phyloP scores from a whole-genome alignment of 2,888 invertebrate species.

The Leptopilina drosophilae region DNA sequence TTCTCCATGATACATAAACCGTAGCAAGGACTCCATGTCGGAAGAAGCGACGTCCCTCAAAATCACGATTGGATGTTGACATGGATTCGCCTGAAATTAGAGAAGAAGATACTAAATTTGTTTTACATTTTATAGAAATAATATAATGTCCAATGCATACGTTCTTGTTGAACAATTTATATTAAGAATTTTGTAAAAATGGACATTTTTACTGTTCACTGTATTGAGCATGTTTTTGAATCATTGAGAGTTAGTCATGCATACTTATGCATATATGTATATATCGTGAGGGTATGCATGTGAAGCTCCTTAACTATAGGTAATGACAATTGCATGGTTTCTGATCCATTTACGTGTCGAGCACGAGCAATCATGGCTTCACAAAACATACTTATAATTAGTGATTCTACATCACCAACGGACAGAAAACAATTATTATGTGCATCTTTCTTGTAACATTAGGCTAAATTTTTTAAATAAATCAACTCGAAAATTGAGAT shows the following conservation, averaged over 20 bases:
- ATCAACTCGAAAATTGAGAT: no score
- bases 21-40: slow-evolving; percentile 91
- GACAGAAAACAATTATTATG: slow-evolving; percentile 19
- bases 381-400: slow-evolving; percentile 54
- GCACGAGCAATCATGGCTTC: slow-evolving; percentile 71
- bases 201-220: background rate
- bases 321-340: slow-evolving; percentile 76
- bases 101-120: background rate
- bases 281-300: slow-evolving; percentile 58
- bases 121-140: background rate
- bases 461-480: no score
- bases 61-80: slow-evolving; percentile 93
- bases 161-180: background rate
- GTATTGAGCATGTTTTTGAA: background rate
- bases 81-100: slow-evolving; percentile 85
- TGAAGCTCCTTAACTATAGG: slow-evolving; percentile 73
- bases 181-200: background rate
- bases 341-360: slow-evolving; percentile 75
- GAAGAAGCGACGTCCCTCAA: slow-evolving; percentile 90
- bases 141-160: no score
- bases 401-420: slow-evolving; percentile 2
- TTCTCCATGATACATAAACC: slow-evolving; percentile 96
- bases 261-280: background rate
- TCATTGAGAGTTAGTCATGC: slow-evolving; percentile 23
- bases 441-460: background rate